Conservation (phyloP, 2,797 vertebrate genomes). For the Muscicapa striata region DNA sequence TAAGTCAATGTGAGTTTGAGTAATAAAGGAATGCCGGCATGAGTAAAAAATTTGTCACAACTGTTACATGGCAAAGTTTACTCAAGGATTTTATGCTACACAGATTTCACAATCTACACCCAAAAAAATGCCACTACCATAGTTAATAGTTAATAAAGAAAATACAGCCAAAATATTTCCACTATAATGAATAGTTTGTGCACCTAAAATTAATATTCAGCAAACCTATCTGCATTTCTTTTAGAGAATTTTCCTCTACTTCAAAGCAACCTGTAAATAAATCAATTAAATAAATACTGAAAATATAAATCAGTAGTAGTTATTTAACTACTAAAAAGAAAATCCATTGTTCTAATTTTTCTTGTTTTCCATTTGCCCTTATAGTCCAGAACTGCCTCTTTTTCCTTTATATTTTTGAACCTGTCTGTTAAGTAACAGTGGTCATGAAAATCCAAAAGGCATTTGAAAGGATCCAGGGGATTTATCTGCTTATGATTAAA, state of each 20-base stretch:
- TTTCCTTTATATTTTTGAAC: background rate
- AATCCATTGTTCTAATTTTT: background rate
- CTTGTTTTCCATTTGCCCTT: background rate
- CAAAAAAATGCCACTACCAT: background rate
- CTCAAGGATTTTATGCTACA: background rate
- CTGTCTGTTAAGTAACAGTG: background rate
- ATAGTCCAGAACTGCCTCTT: background rate
- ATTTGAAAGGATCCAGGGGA: background rate
- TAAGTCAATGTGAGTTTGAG: background rate
- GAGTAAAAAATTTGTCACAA: background rate
- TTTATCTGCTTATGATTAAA: background rate
- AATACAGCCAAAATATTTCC: background rate
- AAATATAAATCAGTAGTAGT: background rate
- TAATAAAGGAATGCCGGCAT: background rate
- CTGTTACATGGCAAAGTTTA: background rate
- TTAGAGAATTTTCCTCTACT: background rate
- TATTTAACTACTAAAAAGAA: background rate
- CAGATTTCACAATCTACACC: background rate
- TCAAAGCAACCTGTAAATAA: constrained; percentile 26
- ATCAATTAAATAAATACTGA: background rate
- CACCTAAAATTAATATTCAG: background rate
- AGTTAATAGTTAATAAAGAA: background rate
- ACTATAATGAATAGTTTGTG: background rate
- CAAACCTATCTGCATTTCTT: background rate
- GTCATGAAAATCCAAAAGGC: background rate